These are phyloP conservation scores for Meliscaeva auricollis DNA, from an alignment of 2,888 invertebrate genomes.

Conservation along the genomic window DNA sequence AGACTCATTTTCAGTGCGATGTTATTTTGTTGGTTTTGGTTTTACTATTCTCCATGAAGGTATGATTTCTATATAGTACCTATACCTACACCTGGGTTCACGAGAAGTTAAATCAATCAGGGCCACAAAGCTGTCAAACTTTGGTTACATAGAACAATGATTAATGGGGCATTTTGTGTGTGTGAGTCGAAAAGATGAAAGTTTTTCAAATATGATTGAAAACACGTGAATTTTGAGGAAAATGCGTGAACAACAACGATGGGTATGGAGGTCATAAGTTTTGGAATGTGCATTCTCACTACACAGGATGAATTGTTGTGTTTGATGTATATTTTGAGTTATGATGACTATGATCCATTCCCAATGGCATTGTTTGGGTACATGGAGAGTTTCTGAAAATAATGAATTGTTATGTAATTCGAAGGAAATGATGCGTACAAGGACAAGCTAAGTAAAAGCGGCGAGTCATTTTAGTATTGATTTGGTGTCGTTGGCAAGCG, in stretches of 20 bases:
- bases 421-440: no score
- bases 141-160: constrained; percentile 33
- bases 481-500: no score
- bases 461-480: no score
- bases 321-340: neutral
- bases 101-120: constrained; percentile 67
- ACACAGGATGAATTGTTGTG: constrained; percentile 12
- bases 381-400: neutral
- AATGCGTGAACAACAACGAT: neutral
- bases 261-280: neutral
- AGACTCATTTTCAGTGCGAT: constrained; percentile 1
- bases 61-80: neutral
- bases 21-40: neutral
- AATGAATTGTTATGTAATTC: neutral
- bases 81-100: constrained; percentile 26
- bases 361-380: neutral
- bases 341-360: neutral
- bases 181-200: neutral
- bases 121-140: constrained; percentile 40
- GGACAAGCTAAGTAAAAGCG: no score
- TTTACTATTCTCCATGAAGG: neutral
- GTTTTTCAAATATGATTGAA: neutral
- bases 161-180: constrained; percentile 37
- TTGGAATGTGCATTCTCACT: constrained; percentile 1
- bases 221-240: neutral